phyloP scores from a whole-genome alignment of 1,140 invertebrate genomes.

The Drosophila burlai region DNA sequence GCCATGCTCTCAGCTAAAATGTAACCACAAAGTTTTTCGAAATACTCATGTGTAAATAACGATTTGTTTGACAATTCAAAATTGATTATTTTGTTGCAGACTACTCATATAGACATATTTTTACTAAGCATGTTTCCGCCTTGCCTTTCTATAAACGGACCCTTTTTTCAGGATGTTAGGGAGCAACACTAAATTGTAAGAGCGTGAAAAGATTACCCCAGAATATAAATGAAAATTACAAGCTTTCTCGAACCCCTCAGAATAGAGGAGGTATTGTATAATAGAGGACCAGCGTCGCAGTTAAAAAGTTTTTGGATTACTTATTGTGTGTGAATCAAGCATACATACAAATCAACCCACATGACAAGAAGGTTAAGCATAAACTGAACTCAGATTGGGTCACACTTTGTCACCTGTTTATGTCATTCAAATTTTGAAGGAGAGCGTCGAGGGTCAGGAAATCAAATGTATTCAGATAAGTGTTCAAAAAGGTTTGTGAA shows the following conservation, averaged over 20 bases:
- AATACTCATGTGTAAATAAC: slow-evolving; percentile 16
- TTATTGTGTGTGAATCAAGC: slow-evolving; percentile 8
- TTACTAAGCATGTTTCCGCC: neutral
- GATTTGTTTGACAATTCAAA: slow-evolving; percentile 21
- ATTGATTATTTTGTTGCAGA: slow-evolving; percentile 9
- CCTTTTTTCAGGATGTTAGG: neutral
- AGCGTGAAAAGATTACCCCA: neutral
- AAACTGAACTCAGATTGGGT: slow-evolving; percentile 52
- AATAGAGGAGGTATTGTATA: neutral
- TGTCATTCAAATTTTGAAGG: slow-evolving; percentile 38
- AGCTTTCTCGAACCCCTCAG: neutral
- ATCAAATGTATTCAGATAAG: slow-evolving; percentile 8
- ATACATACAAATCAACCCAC: slow-evolving; percentile 17
- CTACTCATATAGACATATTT: slow-evolving; percentile 1
- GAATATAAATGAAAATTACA: neutral
- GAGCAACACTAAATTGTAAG: too few relatives aligned
- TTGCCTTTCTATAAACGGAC: slow-evolving; percentile 2
- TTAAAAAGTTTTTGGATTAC: slow-evolving; percentile 41
- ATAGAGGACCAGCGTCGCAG: slow-evolving; percentile 10
- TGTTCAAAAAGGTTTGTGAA: neutral
- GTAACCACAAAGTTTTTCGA: slow-evolving; percentile 8
- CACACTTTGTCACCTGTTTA: slow-evolving; percentile 35
- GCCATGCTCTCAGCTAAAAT: slow-evolving; percentile 48
- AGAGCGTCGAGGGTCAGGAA: slow-evolving; percentile 4
- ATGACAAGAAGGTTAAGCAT: slow-evolving; percentile 18